A percentile compares a stretch with the other conserved stretches of the same genome.
phyloP scores from a whole-genome alignment of 1,140 invertebrate genomes.

The Drosophila subpulchrella region DNA sequence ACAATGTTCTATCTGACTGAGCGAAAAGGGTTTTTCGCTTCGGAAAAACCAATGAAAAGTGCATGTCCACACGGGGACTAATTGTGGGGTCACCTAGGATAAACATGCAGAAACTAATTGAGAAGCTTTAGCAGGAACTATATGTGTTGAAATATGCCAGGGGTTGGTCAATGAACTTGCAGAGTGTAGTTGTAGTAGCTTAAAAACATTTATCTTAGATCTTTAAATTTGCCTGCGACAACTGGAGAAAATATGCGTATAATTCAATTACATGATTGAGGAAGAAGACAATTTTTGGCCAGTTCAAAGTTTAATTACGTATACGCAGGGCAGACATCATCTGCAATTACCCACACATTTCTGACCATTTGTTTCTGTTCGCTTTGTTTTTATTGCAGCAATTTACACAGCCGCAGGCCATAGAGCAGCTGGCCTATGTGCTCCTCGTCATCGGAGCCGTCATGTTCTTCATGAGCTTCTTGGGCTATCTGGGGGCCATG shows the following conservation, averaged over 20 bases:
- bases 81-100: constrained; percentile 55
- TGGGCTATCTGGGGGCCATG: constrained; percentile 94
- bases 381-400: constrained; percentile 81
- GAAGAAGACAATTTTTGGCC: constrained; percentile 30
- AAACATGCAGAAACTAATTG: constrained; percentile 56
- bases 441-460: constrained; percentile 92
- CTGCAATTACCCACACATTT: constrained; percentile 33
- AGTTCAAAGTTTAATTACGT: constrained; percentile 74
- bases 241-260: constrained; percentile 40
- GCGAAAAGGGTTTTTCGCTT: constrained; percentile 10
- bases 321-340: constrained; percentile 53
- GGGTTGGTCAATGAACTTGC: constrained; percentile 59
- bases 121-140: constrained; percentile 27
- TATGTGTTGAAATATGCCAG: background rate
- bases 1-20: constrained; percentile 3
- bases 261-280: constrained; percentile 63
- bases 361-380: constrained; percentile 15
- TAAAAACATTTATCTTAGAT: constrained; percentile 4
- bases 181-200: background rate
- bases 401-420: constrained; percentile 87
- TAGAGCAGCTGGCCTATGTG: constrained; percentile 89
- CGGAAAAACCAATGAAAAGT: constrained; percentile 37
- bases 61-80: constrained; percentile 45
- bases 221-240: constrained; percentile 36
- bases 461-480: constrained; percentile 93